Evolutionary conservation across 2,888 invertebrate genomes (phyloP).

Genomic region (Drosophila meridiana): DNA sequence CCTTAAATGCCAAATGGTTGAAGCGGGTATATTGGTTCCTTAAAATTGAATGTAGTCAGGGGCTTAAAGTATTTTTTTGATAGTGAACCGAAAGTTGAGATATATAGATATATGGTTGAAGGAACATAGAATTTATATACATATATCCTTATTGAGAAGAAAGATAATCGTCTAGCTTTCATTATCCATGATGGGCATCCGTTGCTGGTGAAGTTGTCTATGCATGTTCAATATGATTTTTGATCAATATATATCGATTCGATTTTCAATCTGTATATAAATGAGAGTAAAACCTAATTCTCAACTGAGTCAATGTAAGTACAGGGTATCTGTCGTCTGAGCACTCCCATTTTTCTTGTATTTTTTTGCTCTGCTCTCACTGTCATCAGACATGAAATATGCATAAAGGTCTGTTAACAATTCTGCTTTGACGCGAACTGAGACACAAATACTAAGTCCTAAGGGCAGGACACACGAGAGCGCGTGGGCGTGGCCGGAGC

Average conservation of each 20-base stretch:
- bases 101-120: too few species aligned
- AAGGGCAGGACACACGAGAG: conserved; percentile 34
- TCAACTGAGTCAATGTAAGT: neutral
- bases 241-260: too few species aligned
- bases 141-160: too few species aligned
- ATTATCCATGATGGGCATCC: too few species aligned
- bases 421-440: conserved; percentile 47
- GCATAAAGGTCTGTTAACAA: conserved; percentile 69
- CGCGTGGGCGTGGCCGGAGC: conserved; percentile 39
- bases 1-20: neutral
- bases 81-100: too few species aligned
- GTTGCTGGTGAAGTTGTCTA: too few species aligned
- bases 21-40: neutral
- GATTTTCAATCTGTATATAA: neutral
- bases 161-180: too few species aligned
- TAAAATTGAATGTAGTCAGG: neutral
- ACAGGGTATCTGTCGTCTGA: neutral
- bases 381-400: conserved; percentile 71
- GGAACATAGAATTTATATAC: too few species aligned
- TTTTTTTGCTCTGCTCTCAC: conserved; percentile 23
- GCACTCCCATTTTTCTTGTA: neutral
- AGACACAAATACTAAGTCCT: conserved; percentile 33
- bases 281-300: too few species aligned
- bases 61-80: neutral
- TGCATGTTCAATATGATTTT: too few species aligned